These are phyloP conservation scores for Poeciliopsis turrubarensis DNA, from an alignment of 2,113 vertebrate genomes.

Conservation along the genomic window DNA sequence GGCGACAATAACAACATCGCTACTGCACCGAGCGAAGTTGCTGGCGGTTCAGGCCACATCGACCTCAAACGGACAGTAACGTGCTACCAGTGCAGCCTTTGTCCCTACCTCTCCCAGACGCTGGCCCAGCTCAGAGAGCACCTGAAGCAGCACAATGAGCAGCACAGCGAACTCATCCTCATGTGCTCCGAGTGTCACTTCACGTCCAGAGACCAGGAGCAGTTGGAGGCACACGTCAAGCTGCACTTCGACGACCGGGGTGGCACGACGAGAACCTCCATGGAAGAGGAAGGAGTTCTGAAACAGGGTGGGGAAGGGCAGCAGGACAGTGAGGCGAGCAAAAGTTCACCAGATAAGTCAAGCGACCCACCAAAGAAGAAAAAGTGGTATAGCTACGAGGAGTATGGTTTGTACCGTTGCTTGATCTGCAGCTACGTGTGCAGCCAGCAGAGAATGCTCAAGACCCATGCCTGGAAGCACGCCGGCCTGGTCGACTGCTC, in stretches of 20 bases:
- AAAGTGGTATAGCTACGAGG: conserved; percentile 93
- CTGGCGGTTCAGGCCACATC: conserved; percentile 28
- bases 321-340: neutral
- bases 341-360: conserved; percentile 32
- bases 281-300: conserved; percentile 21
- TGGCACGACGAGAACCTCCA: conserved; percentile 12
- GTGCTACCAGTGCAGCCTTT: conserved; percentile 94
- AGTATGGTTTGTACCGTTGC: conserved; percentile 93
- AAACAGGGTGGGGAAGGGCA: conserved; percentile 1
- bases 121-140: conserved; percentile 89
- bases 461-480: conserved; percentile 98
- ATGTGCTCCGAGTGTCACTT: conserved; percentile 94
- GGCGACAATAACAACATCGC: conserved; percentile 49
- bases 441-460: conserved; percentile 95
- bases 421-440: conserved; percentile 98
- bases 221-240: conserved; percentile 89
- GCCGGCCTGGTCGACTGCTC: conserved; percentile 95
- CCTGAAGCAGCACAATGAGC: conserved; percentile 89
- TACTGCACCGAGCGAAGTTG: conserved; percentile 20
- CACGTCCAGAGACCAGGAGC: conserved; percentile 87
- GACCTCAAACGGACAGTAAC: conserved; percentile 79
- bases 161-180: conserved; percentile 90
- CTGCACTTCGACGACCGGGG: conserved; percentile 78
- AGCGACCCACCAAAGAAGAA: conserved; percentile 71
- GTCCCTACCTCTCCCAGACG: conserved; percentile 87